Percentiles rank a stretch among this genome's conserved stretches.
Conservation (phyloP, 1,140 invertebrate species). For the Aricia agestis region DNA sequence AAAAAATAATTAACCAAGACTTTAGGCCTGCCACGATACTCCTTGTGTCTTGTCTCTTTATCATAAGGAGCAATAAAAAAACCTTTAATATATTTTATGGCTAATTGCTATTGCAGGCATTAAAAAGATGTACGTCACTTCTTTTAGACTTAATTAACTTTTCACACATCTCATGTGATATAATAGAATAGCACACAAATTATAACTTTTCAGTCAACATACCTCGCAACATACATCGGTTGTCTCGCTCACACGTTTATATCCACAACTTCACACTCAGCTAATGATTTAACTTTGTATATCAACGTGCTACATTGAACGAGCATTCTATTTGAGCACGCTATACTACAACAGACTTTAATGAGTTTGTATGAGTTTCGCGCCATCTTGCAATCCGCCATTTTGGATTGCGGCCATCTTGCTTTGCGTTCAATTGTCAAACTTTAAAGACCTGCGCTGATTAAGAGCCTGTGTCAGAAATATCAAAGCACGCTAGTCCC, state of each 20-base stretch:
- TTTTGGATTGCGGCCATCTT: background rate
- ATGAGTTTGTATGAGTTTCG: background rate
- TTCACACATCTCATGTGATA: too few relatives aligned
- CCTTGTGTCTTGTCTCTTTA: too few relatives aligned
- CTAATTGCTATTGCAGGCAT: too few relatives aligned
- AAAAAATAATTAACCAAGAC: too few relatives aligned
- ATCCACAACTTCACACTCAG: background rate
- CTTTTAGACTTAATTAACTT: too few relatives aligned
- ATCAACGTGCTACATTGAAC: background rate
- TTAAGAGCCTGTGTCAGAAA: too few relatives aligned
- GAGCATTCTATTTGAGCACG: background rate
- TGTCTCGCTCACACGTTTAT: background rate
- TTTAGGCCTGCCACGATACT: too few relatives aligned
- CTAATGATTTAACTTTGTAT: background rate
- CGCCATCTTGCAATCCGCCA: background rate
- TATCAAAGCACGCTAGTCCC: too few relatives aligned
- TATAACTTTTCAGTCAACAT: background rate
- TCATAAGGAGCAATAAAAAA: too few relatives aligned
- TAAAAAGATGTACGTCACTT: too few relatives aligned
- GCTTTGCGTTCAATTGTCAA: background rate
- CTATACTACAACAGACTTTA: background rate
- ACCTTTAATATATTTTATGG: too few relatives aligned
- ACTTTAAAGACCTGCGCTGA: background rate
- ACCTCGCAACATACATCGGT: background rate
- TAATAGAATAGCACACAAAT: too few relatives aligned